phyloP scores from a whole-genome alignment of 2,888 invertebrate genomes.

The Achlya flavicornis region DNA sequence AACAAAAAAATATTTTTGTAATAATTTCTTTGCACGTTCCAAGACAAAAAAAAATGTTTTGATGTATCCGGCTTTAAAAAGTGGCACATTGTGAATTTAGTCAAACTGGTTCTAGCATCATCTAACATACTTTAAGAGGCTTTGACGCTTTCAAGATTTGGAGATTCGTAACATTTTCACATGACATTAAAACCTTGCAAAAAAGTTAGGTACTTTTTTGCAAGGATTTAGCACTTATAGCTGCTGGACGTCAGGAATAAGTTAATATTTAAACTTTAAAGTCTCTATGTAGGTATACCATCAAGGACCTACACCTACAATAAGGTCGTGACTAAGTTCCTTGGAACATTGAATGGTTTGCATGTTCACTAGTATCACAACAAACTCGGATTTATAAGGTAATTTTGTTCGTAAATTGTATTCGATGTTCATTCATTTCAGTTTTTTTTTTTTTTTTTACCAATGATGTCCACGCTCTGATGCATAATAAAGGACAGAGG shows the following conservation, averaged over 20 bases:
- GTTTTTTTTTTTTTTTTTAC: background rate
- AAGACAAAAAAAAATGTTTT: constrained; percentile 28
- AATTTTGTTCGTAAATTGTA: background rate
- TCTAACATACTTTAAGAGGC: too few relatives aligned
- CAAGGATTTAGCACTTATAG: too few relatives aligned
- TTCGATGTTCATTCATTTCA: background rate
- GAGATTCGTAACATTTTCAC: too few relatives aligned
- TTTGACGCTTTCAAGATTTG: too few relatives aligned
- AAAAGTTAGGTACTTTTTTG: too few relatives aligned
- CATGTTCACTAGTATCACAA: background rate
- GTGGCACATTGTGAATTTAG: constrained; percentile 9
- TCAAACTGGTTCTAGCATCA: constrained; percentile 2
- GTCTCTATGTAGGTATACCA: too few relatives aligned
- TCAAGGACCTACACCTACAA: too few relatives aligned
- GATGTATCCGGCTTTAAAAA: constrained; percentile 16
- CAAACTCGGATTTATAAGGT: background rate
- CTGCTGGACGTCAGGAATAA: too few relatives aligned
- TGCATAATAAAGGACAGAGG: background rate
- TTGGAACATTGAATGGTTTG: background rate
- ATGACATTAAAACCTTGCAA: too few relatives aligned
- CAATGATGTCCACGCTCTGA: background rate
- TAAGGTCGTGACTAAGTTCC: background rate
- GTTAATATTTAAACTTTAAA: too few relatives aligned
- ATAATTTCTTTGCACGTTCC: constrained; percentile 28
- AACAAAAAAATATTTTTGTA: constrained; percentile 30